A percentile compares a stretch with the other conserved stretches of the same genome.
These are phyloP conservation scores for Synergus umbraculus DNA, from an alignment of 2,888 invertebrate genomes.

Conservation along the genomic window DNA sequence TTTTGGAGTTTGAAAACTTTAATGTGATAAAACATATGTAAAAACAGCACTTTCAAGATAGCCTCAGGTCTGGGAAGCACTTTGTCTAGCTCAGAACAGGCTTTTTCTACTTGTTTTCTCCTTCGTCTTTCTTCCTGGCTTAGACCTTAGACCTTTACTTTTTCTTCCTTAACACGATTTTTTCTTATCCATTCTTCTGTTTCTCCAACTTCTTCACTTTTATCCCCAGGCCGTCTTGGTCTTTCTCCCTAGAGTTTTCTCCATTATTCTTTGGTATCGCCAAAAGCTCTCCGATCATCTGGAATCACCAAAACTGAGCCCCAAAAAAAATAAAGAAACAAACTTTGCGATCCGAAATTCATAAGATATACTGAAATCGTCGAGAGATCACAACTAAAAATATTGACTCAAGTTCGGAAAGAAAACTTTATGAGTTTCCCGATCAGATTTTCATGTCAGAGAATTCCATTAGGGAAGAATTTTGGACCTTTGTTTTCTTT, in stretches of 20 bases:
- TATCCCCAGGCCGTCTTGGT: neutral
- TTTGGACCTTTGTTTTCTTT: too few species aligned
- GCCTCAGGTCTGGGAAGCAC: neutral
- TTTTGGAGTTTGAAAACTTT: neutral
- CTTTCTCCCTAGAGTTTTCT: slow-evolving; percentile 13
- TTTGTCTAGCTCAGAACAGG: neutral
- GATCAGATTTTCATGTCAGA: too few species aligned
- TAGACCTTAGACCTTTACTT: slow-evolving; percentile 17
- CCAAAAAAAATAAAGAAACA: slow-evolving; percentile 5
- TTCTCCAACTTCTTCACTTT: slow-evolving; percentile 17
- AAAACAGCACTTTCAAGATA: neutral
- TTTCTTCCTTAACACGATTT: slow-evolving; percentile 33
- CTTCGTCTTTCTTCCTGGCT: slow-evolving; percentile 40
- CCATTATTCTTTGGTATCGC: neutral
- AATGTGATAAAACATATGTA: neutral
- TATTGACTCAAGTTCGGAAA: neutral
- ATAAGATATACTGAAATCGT: neutral
- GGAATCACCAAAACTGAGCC: slow-evolving; percentile 4
- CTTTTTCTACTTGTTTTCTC: slow-evolving; percentile 36
- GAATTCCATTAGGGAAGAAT: too few species aligned
- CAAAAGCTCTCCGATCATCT: slow-evolving; percentile 23
- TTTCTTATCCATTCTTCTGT: slow-evolving; percentile 36
- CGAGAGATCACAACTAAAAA: neutral
- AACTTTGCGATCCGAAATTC: neutral
- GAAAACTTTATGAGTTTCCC: too few species aligned